phyloP scores from a whole-genome alignment of 2,888 invertebrate genomes.

The Lampropteryx suffumata region DNA sequence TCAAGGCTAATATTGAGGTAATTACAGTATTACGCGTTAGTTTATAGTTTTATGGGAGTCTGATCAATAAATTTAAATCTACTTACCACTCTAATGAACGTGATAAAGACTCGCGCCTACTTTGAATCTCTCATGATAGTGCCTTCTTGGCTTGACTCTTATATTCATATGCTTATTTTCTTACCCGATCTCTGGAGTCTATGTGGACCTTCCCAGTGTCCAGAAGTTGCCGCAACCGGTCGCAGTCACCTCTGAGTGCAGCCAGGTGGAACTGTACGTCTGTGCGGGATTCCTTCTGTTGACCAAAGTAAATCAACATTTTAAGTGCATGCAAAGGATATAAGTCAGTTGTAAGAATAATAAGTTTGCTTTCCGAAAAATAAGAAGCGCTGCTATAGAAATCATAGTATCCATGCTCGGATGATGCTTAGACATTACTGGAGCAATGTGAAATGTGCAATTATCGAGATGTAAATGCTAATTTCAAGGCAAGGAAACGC shows the following conservation, averaged over 20 bases:
- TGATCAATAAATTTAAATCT: too few species aligned
- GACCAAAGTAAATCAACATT: too few species aligned
- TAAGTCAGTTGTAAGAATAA: too few species aligned
- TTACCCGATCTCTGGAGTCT: conserved; percentile 96
- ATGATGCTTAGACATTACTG: conserved; percentile 1
- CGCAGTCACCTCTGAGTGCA: conserved; percentile 92
- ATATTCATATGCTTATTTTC: conserved; percentile 20
- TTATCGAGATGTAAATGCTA: conserved; percentile 22
- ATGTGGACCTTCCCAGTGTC: conserved; percentile 97
- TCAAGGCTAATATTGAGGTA: conserved; percentile 9
- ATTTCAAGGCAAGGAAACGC: conserved; percentile 34
- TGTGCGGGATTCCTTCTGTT: conserved; percentile 95
- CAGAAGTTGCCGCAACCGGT: conserved; percentile 88
- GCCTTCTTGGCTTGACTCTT: too few species aligned
- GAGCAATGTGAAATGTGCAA: conserved; percentile 22
- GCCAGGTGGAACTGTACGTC: conserved; percentile 97
- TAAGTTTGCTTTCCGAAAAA: too few species aligned
- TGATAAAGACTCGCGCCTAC: too few species aligned
- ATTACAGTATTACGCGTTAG: background rate
- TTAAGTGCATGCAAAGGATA: too few species aligned
- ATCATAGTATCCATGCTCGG: too few species aligned
- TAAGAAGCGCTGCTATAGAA: too few species aligned
- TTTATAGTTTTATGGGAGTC: background rate
- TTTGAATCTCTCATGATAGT: too few species aligned
- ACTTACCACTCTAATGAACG: too few species aligned